Percentiles rank a stretch among this genome's conserved stretches.
phyloP scores from a whole-genome alignment of 1,140 invertebrate genomes.

The Lepidurus packardi region DNA sequence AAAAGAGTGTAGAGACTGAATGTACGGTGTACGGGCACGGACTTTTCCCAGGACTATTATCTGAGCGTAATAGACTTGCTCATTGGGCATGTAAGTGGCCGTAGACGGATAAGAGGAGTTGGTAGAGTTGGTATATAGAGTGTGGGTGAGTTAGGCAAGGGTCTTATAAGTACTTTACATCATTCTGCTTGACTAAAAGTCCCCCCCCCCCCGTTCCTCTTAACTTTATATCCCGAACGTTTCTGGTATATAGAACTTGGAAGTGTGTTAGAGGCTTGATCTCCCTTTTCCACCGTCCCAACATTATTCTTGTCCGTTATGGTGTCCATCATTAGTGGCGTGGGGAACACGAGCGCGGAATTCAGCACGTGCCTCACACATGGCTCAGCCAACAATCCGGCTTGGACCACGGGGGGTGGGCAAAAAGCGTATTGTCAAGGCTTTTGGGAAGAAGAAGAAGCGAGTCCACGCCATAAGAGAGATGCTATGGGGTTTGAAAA shows the following conservation, averaged over 20 bases:
- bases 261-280: neutral
- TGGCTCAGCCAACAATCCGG: slow-evolving; percentile 5
- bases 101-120: neutral
- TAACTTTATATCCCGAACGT: neutral
- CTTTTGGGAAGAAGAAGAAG: neutral
- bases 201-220: neutral
- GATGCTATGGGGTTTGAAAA: too few species aligned
- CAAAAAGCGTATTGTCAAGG: neutral
- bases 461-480: too few species aligned
- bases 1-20: neutral
- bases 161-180: neutral
- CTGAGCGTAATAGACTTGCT: slow-evolving; percentile 6
- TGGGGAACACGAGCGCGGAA: neutral
- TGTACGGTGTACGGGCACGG: neutral
- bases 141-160: too few species aligned
- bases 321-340: slow-evolving; percentile 14
- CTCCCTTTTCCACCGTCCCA: neutral
- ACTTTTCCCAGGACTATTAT: slow-evolving; percentile 7
- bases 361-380: slow-evolving; percentile 20
- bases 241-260: neutral
- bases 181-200: slow-evolving; percentile 7
- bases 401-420: slow-evolving; percentile 5
- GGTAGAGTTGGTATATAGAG: too few species aligned
- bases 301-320: slow-evolving; percentile 18
- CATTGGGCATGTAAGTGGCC: slow-evolving; percentile 20